phyloP scores from a whole-genome alignment of 1,140 invertebrate genomes.

The Drosophila pseudoananassae region DNA sequence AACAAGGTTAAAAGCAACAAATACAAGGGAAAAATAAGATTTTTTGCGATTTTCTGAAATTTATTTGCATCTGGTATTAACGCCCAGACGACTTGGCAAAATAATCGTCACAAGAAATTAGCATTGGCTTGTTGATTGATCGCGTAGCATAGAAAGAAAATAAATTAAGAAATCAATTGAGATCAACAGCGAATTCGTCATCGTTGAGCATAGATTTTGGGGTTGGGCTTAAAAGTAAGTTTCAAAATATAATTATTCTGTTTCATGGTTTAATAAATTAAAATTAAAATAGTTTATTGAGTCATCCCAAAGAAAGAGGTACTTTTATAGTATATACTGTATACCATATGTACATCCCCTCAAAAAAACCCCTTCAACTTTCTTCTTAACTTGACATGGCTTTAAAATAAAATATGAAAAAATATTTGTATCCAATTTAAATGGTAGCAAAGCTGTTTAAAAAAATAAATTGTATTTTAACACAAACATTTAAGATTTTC shows the following conservation, averaged over 20 bases:
- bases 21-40: constrained; percentile 5
- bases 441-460: no score
- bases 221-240: not conserved
- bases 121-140: constrained; percentile 48
- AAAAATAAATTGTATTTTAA: no score
- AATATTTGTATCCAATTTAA: no score
- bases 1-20: constrained; percentile 60
- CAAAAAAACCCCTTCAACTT: no score
- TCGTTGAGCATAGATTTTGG: constrained; percentile 16
- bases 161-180: constrained; percentile 46
- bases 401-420: no score
- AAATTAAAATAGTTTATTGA: no score
- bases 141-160: constrained; percentile 30
- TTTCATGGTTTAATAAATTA: no score
- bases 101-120: constrained; percentile 72
- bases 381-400: no score
- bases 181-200: constrained; percentile 18
- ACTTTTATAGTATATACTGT: no score
- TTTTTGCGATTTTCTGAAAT: constrained; percentile 23
- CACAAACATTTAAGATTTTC: no score
- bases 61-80: constrained; percentile 57
- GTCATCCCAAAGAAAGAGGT: no score
- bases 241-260: not conserved
- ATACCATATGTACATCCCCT: no score
- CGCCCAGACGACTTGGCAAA: constrained; percentile 35